A percentile compares a stretch with the other conserved stretches of the same genome.
phyloP scores from a whole-genome alignment of 2,888 invertebrate species.

The Polydrusus pterygomalis region DNA sequence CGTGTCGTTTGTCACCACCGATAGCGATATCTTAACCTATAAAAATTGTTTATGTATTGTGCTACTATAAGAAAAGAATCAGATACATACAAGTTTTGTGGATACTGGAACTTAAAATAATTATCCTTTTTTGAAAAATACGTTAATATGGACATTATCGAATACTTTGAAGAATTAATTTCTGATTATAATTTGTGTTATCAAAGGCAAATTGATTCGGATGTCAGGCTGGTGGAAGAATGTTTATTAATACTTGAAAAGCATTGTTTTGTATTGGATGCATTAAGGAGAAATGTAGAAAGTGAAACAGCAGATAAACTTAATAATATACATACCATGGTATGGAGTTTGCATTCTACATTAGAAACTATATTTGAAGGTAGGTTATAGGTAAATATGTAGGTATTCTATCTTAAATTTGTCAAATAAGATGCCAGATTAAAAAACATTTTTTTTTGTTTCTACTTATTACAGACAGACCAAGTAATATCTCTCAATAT shows the following conservation, averaged over 20 bases:
- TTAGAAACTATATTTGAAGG: constrained; percentile 10
- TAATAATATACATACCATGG: constrained; percentile 8
- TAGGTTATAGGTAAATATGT: neutral
- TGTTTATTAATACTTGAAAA: constrained; percentile 10
- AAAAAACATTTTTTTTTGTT: constrained; percentile 1
- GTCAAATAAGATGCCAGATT: neutral
- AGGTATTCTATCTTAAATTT: neutral
- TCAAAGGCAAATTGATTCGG: constrained; percentile 7
- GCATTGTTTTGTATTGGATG: constrained; percentile 1
- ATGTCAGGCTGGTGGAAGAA: constrained; percentile 5
- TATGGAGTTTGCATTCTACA: constrained; percentile 6
- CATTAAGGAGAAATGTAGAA: constrained; percentile 7
- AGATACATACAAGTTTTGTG: too few species aligned
- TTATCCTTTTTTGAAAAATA: neutral
- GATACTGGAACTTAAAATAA: neutral
- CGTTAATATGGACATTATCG: neutral
- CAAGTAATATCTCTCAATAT: constrained; percentile 10
- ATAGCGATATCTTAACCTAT: too few species aligned
- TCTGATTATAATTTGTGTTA: constrained; percentile 5
- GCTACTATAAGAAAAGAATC: too few species aligned
- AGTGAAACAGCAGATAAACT: constrained; percentile 10
- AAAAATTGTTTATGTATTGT: too few species aligned
- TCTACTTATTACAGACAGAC: constrained; percentile 4
- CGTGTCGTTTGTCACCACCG: too few species aligned
- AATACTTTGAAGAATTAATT: constrained; percentile 10